Conservation (phyloP, 2,888 invertebrate genomes). For the Eupithecia subumbrata region DNA sequence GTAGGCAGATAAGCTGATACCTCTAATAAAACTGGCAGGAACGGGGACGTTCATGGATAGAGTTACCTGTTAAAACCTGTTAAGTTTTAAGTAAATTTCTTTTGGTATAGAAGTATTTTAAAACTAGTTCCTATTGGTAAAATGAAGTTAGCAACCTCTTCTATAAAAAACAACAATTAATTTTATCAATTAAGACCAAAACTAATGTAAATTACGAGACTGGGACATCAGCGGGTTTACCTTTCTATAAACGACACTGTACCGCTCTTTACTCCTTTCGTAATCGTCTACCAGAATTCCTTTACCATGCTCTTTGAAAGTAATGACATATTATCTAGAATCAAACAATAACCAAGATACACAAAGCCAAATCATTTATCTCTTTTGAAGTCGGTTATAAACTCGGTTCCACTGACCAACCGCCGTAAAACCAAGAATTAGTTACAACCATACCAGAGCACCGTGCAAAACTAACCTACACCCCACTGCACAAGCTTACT, state of each 20-base stretch:
- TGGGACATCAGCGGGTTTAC: no score
- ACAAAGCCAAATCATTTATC: background rate
- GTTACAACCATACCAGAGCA: conserved; percentile 1
- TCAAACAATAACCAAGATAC: conserved; percentile 1
- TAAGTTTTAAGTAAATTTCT: no score
- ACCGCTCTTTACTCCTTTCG: background rate
- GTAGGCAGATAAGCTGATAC: no score
- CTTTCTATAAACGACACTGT: no score
- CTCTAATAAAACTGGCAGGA: background rate
- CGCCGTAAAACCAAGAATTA: conserved; percentile 6
- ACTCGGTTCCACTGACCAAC: conserved; percentile 10
- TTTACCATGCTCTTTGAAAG: background rate
- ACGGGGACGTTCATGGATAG: background rate
- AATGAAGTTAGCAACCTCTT: no score
- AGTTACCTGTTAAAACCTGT: no score
- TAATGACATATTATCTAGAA: background rate
- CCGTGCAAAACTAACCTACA: conserved; percentile 13
- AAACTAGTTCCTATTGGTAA: no score
- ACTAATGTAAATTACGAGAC: no score
- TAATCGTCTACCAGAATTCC: background rate
- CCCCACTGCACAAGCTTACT: conserved; percentile 12
- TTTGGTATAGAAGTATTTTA: no score
- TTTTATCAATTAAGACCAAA: no score
- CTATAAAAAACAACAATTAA: no score
- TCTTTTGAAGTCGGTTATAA: background rate